Base-by-base conservation (phyloP, 2,888 invertebrate species). In the Halictus quadricinctus region DNA sequence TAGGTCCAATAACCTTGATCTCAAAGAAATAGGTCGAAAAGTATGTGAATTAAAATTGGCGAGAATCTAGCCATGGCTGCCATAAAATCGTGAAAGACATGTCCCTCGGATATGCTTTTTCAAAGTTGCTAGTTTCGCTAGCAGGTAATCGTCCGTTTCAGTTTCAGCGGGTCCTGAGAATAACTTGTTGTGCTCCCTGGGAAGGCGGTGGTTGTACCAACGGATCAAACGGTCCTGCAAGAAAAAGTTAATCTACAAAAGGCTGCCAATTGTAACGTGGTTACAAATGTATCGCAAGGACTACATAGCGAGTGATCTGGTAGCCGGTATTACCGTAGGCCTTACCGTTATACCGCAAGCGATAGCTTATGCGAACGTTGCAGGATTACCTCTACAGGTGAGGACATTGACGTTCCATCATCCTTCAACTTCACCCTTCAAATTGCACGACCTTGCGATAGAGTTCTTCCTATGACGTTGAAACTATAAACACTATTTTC, bases 301-400 rank as follows among this genome's bases (percentile, higher is more conserved):
- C 73, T 96, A 96, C 89, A 96, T 97, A 13, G 95, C 97, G 48
- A 96, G 97, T 41, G 98, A 98, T 94, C 92, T 97, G 76, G 97
- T 98, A 69, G 98, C 98, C 69, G 98, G 98, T 91, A 92, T 97
- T 76, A 97, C 97, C 0, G 97, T 96, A 7, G 97, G 97, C 0
- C 95, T 97, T 74, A 97, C 97, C 0, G 96, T 97, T 60, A 96
- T 97, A 80, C 97, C 97, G 0, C 97, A 96, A 92, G 95, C 95
- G 2, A 95, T 96, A 77, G 96, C 96, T 15, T 96, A 96, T 89
- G 95, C 96, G 18, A 96, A 95, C 91, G 95, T 96, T 48, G 96
- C 96, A 54, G 96, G 95, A 80, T 92, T 96, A 86, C 95, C 95
- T 41, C 94, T 95, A 43, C 94, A 95, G 93, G 95, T 95, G 89